Evolutionary conservation across 2,888 invertebrate species (phyloP), one percentile per base, ranked within the genome.

Genomic region (Cerceris ruficornis): DNA sequence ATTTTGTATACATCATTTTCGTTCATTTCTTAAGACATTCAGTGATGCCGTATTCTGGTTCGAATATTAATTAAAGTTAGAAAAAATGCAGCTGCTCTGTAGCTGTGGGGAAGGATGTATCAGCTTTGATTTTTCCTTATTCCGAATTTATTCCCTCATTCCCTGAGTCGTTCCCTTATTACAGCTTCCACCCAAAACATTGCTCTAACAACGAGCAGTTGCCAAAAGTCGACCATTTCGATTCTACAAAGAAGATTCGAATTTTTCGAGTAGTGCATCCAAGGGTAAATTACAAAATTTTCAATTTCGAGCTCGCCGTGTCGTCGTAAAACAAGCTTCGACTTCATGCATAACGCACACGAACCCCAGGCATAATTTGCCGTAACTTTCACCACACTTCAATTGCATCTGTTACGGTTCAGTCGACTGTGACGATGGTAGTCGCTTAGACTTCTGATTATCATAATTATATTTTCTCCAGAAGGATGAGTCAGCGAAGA

Each of bases 391-490:
- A 57, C 41, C 9, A 43, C 55, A 43, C 68, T 66, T 76, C 59
- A 49, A 72, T 72, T 65, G 66, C 55, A 72, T 69, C 68, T 69
- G 76, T 82, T 71, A 71, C 76, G 80, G 50, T 76, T 69, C 73
- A 17, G 58, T 71, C 83, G 14, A 57, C 64, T 39, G 28, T 28
- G 4, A 54, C 71, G 64, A 65, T 61, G 58, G 64, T 72, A 54
- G 69, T 59, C 55, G 57, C 58, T 67, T 66, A 69, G 74, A 72
- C 72, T 52, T 75, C 81, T 54, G 75, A 83, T 83, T 83, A 83
- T 64, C 83, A 83, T 83, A 83, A 83, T 83, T 83, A 81, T 81
- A 77, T 81, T 84, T 84, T 81, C 73, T 60, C 59, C 59, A 66
- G 75, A 59, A 14, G 57, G 72, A 70, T 75, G 83, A 82, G 55